Conservation (phyloP, 2,113 vertebrate species). For the Odontesthes bonariensis region DNA sequence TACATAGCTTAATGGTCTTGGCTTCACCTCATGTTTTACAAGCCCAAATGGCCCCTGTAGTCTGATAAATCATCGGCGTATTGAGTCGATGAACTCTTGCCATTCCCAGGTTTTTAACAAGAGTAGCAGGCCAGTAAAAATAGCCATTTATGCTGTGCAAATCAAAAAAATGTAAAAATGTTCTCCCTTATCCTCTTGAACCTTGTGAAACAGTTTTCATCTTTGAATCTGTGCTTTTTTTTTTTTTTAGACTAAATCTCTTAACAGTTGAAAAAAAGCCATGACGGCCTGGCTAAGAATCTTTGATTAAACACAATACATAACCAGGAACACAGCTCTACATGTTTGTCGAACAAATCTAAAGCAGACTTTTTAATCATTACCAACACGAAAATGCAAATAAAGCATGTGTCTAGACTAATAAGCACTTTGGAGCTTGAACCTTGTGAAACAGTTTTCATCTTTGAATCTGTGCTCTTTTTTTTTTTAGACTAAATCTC, state of each 20-base stretch:
- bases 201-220: slow-evolving; percentile 45
- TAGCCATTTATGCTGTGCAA: slow-evolving; percentile 52
- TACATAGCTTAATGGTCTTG: slow-evolving; percentile 81
- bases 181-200: slow-evolving; percentile 18
- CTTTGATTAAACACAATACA: slow-evolving; percentile 53
- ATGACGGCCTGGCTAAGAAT: slow-evolving; percentile 28
- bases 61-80: slow-evolving; percentile 78
- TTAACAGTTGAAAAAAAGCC: slow-evolving; percentile 27
- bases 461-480: slow-evolving; percentile 24
- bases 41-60: slow-evolving; percentile 75
- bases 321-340: slow-evolving; percentile 54
- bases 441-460: slow-evolving; percentile 44
- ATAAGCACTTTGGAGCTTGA: background rate
- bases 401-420: background rate
- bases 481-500: slow-evolving; percentile 23
- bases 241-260: slow-evolving; percentile 29
- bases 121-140: slow-evolving; percentile 72
- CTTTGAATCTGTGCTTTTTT: slow-evolving; percentile 23
- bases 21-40: slow-evolving; percentile 82
- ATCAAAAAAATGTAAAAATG: slow-evolving; percentile 38
- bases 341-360: slow-evolving; percentile 15
- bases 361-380: background rate
- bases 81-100: slow-evolving; percentile 78
- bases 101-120: slow-evolving; percentile 75
- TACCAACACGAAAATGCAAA: background rate